Evolutionary conservation across 2,888 invertebrate species (phyloP), one percentile per base, ranked within the genome.

Genomic region (Heliothis peltigera): DNA sequence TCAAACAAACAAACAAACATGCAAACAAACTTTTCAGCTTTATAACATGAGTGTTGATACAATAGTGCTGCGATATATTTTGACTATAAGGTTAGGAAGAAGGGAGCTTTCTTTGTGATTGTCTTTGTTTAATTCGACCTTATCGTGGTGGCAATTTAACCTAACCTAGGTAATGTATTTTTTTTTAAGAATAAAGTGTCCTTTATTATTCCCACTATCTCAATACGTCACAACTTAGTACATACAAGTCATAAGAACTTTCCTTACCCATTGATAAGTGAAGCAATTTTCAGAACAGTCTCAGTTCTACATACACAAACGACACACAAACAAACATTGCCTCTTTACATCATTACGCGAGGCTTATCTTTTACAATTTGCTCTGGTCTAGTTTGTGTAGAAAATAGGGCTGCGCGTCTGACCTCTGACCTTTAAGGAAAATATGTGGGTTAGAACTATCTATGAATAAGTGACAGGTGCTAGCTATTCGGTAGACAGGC

Each of bases 361-460:
- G 17, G 25, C n/a, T 70, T 58, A 71, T 53, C 53, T 64, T 54
- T 19, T 52, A 39, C 22, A 56, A 43, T 25, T 52, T 35, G 28
- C 22, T 57, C n/a, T 19, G 53, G 19, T 54, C 57, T 64, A 48
- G 64, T 57, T 64, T 48, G 44, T 43, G 39, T 44, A 4, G 49
- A 17, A 51, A 52, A 54, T 55, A 59, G 42, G 59, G 32, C 21
- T 51, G 42, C 28, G 58, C 21, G 22, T 65, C 46, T 44, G 19
- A 72, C 32, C 54, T 39, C 8, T 8, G 46, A 59, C 54, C 66
- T 65, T 52, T 22, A 32, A 6, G 21, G 35, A 64, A 64, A 55
- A 55, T 18, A 57, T 57, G 71, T 71, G 17, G 32, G 49, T 21
- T 51, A 42, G n/a, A 35, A 35, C 47, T 70, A 65, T 59, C 72